Evolutionary conservation across 2,113 vertebrate species (phyloP), one percentile per base, ranked within the genome.

Genomic region (Pycnonotus jocosus): DNA sequence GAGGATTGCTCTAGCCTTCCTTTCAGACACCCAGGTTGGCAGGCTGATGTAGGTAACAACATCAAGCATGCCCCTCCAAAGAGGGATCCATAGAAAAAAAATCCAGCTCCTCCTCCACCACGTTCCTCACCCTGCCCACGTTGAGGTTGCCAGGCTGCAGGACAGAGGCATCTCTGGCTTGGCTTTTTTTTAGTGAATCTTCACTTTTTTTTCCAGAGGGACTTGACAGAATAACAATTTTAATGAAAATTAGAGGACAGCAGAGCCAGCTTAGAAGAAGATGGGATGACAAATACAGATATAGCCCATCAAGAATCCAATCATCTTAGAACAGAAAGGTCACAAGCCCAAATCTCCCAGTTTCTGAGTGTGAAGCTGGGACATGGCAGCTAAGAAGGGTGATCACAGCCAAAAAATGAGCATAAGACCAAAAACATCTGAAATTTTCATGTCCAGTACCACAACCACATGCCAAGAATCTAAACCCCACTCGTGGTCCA

Each of bases 91-190:
- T 8, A 38, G 38, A 68, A 68, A 62, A 86, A 47, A 62, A 30
- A 31, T 20, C 23, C 35, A 58, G 4, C 10, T 74, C 13, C 28
- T 57, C 10, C 8, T 80, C 14, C 27, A 53, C 6, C 8, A 10
- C 0, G 0, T 30, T 70, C 13, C 31, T 44, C 2, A 11, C 9
- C 9, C 31, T 66, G 33, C 7, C 30, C 10, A 35, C 21, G 14
- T 4, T 0, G 0, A 56, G 6, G 7, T n/a, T 81, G 10, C 6
- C 18, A 56, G 31, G 21, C 6, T 4, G 25, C 40, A 47, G 45
- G 15, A 50, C 4, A 31, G 30, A 37, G 21, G 4, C 11, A 35
- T 42, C 13, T 51, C 33, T 64, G 7, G 12, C 11, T 37, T 84
- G 2, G 3, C 18, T 33, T 27, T 38, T 42, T 47, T 18, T 1